These are phyloP conservation scores for Connochaetes taurinus DNA, from an alignment of 2,113 vertebrate species.

Conservation along the genomic window DNA sequence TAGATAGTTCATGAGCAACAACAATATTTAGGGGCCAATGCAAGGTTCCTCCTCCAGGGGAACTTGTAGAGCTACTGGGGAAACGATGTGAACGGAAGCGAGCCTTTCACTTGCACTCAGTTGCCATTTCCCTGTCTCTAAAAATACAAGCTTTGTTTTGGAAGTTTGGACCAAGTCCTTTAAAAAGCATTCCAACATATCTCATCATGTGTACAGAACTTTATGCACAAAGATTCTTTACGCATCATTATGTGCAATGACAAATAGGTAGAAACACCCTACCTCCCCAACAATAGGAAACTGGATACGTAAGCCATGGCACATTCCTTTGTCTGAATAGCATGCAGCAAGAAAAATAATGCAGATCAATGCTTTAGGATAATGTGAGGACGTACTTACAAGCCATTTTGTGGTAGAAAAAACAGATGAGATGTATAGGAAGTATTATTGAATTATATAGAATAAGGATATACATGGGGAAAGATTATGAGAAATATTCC, in stretches of 20 bases:
- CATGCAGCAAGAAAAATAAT: background rate
- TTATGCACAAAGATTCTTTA: background rate
- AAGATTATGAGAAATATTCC: background rate
- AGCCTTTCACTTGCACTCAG: background rate
- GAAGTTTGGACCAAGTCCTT: background rate
- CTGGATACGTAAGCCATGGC: background rate
- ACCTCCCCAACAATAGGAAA: background rate
- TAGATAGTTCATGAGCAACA: background rate
- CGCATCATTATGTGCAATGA: fast-evolving
- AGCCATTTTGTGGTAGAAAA: background rate
- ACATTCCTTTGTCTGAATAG: background rate
- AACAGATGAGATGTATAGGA: background rate
- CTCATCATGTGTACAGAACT: background rate
- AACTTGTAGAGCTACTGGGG: background rate
- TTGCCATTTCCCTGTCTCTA: background rate
- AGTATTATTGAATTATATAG: background rate
- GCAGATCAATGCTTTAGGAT: background rate
- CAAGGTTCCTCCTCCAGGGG: background rate
- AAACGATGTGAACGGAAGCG: background rate
- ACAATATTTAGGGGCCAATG: background rate
- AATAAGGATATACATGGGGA: background rate
- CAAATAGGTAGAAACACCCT: background rate
- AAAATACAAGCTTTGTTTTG: background rate
- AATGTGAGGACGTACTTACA: background rate
- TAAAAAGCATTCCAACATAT: background rate